Evolutionary conservation across 2,113 vertebrate species (phyloP).

Genomic region (Oreamnos americanus): DNA sequence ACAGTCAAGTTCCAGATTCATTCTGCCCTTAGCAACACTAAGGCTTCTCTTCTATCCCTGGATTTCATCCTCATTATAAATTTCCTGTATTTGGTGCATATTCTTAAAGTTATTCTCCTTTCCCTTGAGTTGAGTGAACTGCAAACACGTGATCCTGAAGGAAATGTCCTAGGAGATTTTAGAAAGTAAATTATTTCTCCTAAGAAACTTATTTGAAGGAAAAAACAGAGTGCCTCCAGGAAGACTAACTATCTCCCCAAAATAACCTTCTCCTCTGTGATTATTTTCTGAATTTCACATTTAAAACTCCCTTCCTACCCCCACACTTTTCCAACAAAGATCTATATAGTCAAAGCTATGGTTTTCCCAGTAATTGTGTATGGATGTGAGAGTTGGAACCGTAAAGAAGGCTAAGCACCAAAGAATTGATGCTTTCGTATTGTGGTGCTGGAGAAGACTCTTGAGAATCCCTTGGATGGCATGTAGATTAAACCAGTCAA

Average conservation of each 20-base stretch:
- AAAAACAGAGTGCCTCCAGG: background rate
- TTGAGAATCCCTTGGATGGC: background rate
- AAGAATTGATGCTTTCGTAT: background rate
- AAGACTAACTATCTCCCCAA: background rate
- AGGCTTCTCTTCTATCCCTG: background rate
- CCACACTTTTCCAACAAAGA: background rate
- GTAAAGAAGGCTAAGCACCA: background rate
- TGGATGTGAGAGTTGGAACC: background rate
- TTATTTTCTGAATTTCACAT: background rate
- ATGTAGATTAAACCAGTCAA: background rate
- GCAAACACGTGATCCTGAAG: background rate
- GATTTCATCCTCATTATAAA: background rate
- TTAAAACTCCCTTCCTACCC: background rate
- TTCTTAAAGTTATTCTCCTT: background rate
- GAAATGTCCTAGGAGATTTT: background rate
- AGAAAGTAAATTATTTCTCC: constrained; percentile 1
- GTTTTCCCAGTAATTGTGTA: background rate
- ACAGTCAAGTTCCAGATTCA: background rate
- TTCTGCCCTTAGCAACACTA: background rate
- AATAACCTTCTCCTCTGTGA: background rate
- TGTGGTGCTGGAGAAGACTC: background rate
- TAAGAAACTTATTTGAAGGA: background rate
- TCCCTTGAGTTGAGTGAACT: background rate
- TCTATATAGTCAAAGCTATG: background rate
- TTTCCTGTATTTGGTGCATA: background rate